Base-by-base conservation (phyloP, 2,797 vertebrate genomes). In the Gambusia yucatana region DNA sequence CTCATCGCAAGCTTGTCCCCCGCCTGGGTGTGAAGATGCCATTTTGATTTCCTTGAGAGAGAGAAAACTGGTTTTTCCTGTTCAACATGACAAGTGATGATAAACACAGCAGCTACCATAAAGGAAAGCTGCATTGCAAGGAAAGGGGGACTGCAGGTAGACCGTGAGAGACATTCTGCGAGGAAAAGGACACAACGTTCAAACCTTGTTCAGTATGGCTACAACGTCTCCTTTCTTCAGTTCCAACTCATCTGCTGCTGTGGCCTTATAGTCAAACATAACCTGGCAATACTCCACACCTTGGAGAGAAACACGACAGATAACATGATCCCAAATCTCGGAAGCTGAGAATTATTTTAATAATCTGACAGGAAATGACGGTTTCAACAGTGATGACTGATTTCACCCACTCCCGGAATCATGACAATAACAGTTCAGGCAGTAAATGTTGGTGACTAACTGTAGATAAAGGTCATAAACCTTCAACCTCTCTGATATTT, bases 221-320 rank as follows among this genome's bases (percentile, higher is more conserved):
- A 98, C 85, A 22, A 95, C 61, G 0, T 98, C 96, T 5, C 97
- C 97, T 41, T 90, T 96, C 84, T 92, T 96, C 82, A 98, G 82
- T 0, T 83, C 91, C 93, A 98, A 61, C 90, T 98, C 97, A 0
- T 98, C 97, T 0, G 93, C 95, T 0, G 95, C 84, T 82, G 87
- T 87, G 2, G 94, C 93, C 20, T 88, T 82, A 82, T 96, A 97
- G 93, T 97, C 95, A 73, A 97, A 97, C 96, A 97, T 94, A 79
- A 93, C 97, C 76, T 94, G 95, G 88, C 95, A 97, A 72, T 88
- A 95, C 90, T 97, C 96, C 55, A 89, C 90, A 46, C 52, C 95
- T 96, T 87, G 61, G 72, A 61, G 82, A 77, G 71, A 87, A 4
- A 16, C 0, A 36, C 16, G 14, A 67, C 10, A 89, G 25, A 92